A percentile compares a stretch with the other conserved stretches of the same genome.
Evolutionary conservation across 1,140 invertebrate species (phyloP).

Genomic region (Drosophila sp.): DNA sequence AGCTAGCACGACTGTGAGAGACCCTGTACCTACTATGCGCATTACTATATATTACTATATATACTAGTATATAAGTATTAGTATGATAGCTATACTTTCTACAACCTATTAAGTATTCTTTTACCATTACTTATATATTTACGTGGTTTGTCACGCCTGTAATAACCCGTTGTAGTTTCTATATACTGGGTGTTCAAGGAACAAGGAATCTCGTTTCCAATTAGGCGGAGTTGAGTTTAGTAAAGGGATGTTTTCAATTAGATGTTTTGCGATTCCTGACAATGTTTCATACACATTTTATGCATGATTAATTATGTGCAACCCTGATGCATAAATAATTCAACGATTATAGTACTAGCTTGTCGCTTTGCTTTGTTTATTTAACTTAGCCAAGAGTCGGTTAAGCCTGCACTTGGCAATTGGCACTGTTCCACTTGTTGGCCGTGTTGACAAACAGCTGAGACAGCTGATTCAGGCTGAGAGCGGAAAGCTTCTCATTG

Average conservation of each 20-base stretch:
- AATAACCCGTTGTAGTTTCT: too few relatives aligned
- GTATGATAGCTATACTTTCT: too few relatives aligned
- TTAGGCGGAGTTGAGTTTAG: too few relatives aligned
- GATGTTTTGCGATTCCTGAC: not conserved
- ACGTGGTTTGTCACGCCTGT: too few relatives aligned
- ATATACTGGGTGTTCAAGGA: too few relatives aligned
- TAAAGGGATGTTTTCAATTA: not conserved
- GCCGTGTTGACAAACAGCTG: constrained; percentile 24
- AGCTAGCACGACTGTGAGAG: not conserved
- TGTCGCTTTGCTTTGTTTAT: constrained; percentile 1
- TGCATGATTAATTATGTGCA: constrained; percentile 11
- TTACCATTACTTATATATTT: too few relatives aligned
- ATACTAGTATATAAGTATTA: too few relatives aligned
- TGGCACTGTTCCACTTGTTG: constrained; percentile 25
- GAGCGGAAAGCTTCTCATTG: constrained; percentile 41
- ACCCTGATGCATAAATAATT: not conserved
- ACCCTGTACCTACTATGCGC: not conserved
- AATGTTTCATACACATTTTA: not conserved
- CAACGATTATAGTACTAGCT: constrained; percentile 1
- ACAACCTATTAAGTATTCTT: too few relatives aligned
- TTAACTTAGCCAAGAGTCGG: not conserved
- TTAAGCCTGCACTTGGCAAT: constrained; percentile 34
- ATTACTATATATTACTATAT: too few relatives aligned
- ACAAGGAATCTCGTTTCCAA: too few relatives aligned
- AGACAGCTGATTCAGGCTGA: constrained; percentile 56